phyloP scores from a whole-genome alignment of 2,888 invertebrate genomes.

The Spodoptera picta region DNA sequence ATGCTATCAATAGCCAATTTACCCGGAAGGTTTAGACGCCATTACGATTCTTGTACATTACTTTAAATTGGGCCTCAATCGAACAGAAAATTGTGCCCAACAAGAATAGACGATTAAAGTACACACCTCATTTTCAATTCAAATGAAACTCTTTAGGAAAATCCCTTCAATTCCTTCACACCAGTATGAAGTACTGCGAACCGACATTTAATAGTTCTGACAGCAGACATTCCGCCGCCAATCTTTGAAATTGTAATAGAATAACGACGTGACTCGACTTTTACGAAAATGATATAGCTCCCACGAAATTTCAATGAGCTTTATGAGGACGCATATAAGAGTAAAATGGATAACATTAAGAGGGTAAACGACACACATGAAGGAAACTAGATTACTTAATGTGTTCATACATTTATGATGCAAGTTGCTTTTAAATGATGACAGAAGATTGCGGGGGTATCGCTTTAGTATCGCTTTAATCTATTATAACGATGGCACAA shows the following conservation, averaged over 20 bases:
- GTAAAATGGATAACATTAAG: constrained; percentile 39
- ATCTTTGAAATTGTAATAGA: constrained; percentile 35
- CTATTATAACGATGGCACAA: no score
- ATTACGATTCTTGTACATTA: no score
- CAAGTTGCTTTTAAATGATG: no score
- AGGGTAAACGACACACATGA: constrained; percentile 30
- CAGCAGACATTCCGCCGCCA: constrained; percentile 13
- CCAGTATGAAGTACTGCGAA: background rate
- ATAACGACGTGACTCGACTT: constrained; percentile 39
- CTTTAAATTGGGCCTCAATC: no score
- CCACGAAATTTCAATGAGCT: constrained; percentile 39
- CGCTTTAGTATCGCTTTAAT: no score
- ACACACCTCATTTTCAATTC: background rate
- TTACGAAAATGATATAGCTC: constrained; percentile 29
- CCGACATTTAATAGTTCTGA: constrained; percentile 14
- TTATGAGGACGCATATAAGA: constrained; percentile 28
- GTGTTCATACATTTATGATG: no score
- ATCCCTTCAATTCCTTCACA: constrained; percentile 3
- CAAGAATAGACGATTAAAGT: background rate
- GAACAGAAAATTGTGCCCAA: no score
- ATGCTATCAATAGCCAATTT: no score
- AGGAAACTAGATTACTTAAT: constrained; percentile 15
- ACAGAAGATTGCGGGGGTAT: no score
- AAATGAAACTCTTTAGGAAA: background rate
- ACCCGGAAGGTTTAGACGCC: no score